Evolutionary conservation across 2,113 vertebrate genomes (phyloP).

Genomic region (Dasyurus viverrinus): DNA sequence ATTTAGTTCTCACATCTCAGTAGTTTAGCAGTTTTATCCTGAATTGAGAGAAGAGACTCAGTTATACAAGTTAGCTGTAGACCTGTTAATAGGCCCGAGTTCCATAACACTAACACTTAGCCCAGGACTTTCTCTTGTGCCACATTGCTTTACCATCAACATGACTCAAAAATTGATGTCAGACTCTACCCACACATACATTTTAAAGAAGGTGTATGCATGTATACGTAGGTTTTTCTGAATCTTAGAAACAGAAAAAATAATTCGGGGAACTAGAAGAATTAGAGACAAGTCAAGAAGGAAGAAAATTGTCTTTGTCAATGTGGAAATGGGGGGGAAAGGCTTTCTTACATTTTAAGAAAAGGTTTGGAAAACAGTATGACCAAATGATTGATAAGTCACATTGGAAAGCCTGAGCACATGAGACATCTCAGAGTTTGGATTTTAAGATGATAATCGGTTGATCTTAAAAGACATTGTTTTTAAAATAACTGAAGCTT

Average conservation of each 20-base stretch:
- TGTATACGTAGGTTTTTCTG: not conserved
- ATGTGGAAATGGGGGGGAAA: not conserved
- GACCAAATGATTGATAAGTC: constrained; percentile 59
- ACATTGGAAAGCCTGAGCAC: not conserved
- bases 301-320: constrained; percentile 74
- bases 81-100: not conserved
- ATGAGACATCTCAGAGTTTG: constrained; percentile 12
- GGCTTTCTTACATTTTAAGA: not conserved
- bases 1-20: not conserved
- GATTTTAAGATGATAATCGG: not conserved
- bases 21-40: not conserved
- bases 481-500: not conserved
- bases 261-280: not conserved
- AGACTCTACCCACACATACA: not conserved
- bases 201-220: not conserved
- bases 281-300: constrained; percentile 20
- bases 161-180: not conserved
- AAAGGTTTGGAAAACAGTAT: not conserved
- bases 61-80: not conserved
- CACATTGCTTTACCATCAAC: not conserved
- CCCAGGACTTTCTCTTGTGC: not conserved
- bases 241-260: not conserved
- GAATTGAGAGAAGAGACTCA: not conserved
- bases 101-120: not conserved
- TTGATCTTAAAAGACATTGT: constrained; percentile 14